Base-by-base conservation (phyloP, 2,113 vertebrate species). In the Struthidea cinerea region DNA sequence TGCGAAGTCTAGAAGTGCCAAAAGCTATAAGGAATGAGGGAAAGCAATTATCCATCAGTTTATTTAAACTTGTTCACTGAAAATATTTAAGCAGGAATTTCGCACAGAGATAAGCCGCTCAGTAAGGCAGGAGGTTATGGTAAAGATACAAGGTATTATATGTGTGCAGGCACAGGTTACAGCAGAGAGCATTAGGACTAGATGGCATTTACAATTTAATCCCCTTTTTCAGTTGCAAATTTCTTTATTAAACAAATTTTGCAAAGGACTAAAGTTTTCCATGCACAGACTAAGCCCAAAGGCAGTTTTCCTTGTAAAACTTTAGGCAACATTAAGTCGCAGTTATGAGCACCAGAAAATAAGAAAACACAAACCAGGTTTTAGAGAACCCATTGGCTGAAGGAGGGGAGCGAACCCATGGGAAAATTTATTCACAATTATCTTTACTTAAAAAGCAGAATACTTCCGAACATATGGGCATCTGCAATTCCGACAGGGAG, bases 11-110 rank as follows among this genome's bases (percentile, higher is more conserved):
- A 9, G 24, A 78, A 90, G 83, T 49, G 74, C 65, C 49, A 77
- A 97, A 96, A 87, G 67, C 91, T 49, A 13, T 46, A 77, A 68
- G 67, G 61, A 84, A 50, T 24, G 49, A 75, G 20, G 39, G 27
- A 91, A 92, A 88, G 57, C 94, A 84, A 79, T 26, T 41, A 90
- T 69, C 86, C 81, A 80, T 27, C 49, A 21, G 90, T 96, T 98
- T 97, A 97, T 91, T 95, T 96, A 94, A 95, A 95, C 94, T 94
- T 90, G 44, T 81, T 90, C 81, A 78, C 84, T 87, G 94, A 91
- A 97, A 97, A 94, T 85, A 96, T 92, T 86, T 63, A 59, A 89
- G 85, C 75, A 96, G 86, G 95, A 86, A 86, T 96, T 96, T 86
- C 79, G 93, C 16, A 15, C 68, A 56, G 49, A 80, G 94, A 87